Evolutionary conservation across 2,113 vertebrate species (phyloP).

Genomic region (Hymenochirus boettgeri): DNA sequence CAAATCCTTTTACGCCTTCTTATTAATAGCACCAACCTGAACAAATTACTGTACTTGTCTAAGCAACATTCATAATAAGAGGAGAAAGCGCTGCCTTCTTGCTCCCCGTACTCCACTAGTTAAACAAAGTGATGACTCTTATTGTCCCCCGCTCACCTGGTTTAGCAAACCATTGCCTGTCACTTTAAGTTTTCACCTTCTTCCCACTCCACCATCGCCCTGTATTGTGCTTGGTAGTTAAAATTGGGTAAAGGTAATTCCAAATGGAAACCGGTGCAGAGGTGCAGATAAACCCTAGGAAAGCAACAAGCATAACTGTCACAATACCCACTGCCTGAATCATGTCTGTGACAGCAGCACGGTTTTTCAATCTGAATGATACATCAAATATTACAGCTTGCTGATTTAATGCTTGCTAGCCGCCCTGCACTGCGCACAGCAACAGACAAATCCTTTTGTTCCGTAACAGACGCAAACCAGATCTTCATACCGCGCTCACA

Average conservation of each 20-base stretch:
- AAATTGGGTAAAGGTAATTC: constrained; percentile 25
- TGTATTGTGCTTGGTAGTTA: constrained; percentile 1
- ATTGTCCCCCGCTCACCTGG: constrained; percentile 51
- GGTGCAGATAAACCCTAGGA: constrained; percentile 32
- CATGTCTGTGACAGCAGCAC: constrained; percentile 24
- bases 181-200: constrained; percentile 45
- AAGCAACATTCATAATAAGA: too few relatives aligned
- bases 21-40: too few relatives aligned
- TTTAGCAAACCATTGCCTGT: constrained; percentile 52
- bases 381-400: constrained; percentile 46
- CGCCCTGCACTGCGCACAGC: constrained; percentile 15
- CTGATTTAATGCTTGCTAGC: constrained; percentile 15
- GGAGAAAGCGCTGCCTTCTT: neutral
- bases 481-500: neutral
- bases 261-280: constrained; percentile 15
- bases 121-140: neutral
- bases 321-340: constrained; percentile 30
- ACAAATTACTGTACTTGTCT: too few relatives aligned
- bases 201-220: constrained; percentile 57
- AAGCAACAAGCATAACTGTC: neutral
- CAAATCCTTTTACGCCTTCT: too few relatives aligned
- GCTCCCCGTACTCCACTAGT: neutral
- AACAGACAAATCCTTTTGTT: constrained; percentile 26
- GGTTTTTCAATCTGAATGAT: constrained; percentile 29
- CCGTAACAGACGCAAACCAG: neutral